Evolutionary conservation across 2,888 invertebrate species (phyloP).

Genomic region (Orthosia incerta): DNA sequence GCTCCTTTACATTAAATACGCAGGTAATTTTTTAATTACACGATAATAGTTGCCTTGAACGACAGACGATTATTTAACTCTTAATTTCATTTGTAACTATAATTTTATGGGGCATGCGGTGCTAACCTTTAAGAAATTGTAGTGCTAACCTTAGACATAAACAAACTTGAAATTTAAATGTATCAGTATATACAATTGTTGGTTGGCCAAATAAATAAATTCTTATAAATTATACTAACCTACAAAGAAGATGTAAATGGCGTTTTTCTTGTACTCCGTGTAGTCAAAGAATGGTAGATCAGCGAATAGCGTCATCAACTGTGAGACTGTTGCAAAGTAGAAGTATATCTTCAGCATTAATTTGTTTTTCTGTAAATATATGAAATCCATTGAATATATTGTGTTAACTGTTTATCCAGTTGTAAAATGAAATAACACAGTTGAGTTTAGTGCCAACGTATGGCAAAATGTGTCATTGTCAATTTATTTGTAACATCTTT

Average conservation of each 20-base stretch:
- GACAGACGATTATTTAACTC: background rate
- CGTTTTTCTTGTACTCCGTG: constrained; percentile 73
- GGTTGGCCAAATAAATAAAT: too few relatives aligned
- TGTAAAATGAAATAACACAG: background rate
- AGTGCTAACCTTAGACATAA: too few relatives aligned
- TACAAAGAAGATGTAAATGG: constrained; percentile 75
- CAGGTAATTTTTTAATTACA: background rate
- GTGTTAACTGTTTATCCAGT: background rate
- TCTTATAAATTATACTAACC: constrained; percentile 68
- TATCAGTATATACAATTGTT: too few relatives aligned
- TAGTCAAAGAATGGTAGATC: constrained; percentile 78
- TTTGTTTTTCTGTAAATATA: constrained; percentile 74
- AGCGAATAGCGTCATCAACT: constrained; percentile 73
- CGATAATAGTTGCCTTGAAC: constrained; percentile 12
- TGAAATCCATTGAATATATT: background rate
- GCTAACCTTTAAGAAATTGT: too few relatives aligned
- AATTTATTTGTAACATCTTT: too few relatives aligned
- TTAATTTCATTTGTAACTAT: too few relatives aligned
- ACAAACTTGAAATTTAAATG: too few relatives aligned
- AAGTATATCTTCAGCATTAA: constrained; percentile 77
- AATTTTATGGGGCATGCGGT: too few relatives aligned
- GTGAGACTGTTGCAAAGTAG: constrained; percentile 76
- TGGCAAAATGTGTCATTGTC: too few relatives aligned
- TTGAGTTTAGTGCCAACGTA: background rate
- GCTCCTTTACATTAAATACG: background rate